These are phyloP conservation scores for Linyphia triangularis DNA, from an alignment of 2,888 invertebrate genomes.

Conservation along the genomic window DNA sequence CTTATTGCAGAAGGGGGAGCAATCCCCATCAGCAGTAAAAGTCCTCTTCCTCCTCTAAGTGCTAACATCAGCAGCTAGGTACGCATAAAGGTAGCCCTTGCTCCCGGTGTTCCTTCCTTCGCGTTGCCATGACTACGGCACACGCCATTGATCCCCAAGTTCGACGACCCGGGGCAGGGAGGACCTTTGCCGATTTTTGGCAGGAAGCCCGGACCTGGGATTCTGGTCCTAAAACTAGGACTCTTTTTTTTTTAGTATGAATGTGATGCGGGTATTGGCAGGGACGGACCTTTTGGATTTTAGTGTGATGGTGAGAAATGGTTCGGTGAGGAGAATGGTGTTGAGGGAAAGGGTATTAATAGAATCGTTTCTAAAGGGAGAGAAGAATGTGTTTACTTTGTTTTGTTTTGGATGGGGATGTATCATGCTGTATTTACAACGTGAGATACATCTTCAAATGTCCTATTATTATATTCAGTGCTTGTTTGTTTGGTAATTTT, in stretches of 20 bases:
- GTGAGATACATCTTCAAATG: too few relatives aligned
- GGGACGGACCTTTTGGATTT: slow-evolving; percentile 17
- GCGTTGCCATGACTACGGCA: slow-evolving; percentile 64
- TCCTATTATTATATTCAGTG: too few relatives aligned
- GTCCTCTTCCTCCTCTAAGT: slow-evolving; percentile 68
- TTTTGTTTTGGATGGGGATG: too few relatives aligned
- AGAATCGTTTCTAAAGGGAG: too few relatives aligned
- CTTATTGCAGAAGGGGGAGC: slow-evolving; percentile 27
- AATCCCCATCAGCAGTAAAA: slow-evolving; percentile 73
- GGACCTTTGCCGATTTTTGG: slow-evolving; percentile 63
- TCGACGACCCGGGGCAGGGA: slow-evolving; percentile 47
- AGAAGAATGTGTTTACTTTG: neutral
- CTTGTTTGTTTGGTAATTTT: too few relatives aligned
- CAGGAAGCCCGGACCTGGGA: slow-evolving; percentile 54
- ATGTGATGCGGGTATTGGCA: slow-evolving; percentile 14
- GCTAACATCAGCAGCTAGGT: slow-evolving; percentile 73
- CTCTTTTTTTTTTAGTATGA: slow-evolving; percentile 4
- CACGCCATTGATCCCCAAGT: slow-evolving; percentile 66
- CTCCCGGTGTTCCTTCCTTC: slow-evolving; percentile 70
- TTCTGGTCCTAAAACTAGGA: slow-evolving; percentile 6
- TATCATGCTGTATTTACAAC: too few relatives aligned
- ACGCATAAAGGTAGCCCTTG: slow-evolving; percentile 69
- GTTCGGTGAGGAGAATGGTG: neutral
- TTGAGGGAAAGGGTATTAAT: neutral
- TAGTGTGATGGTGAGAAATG: neutral